Evolutionary conservation across 2,797 vertebrate genomes (phyloP).

Genomic region (Alauda arvensis): DNA sequence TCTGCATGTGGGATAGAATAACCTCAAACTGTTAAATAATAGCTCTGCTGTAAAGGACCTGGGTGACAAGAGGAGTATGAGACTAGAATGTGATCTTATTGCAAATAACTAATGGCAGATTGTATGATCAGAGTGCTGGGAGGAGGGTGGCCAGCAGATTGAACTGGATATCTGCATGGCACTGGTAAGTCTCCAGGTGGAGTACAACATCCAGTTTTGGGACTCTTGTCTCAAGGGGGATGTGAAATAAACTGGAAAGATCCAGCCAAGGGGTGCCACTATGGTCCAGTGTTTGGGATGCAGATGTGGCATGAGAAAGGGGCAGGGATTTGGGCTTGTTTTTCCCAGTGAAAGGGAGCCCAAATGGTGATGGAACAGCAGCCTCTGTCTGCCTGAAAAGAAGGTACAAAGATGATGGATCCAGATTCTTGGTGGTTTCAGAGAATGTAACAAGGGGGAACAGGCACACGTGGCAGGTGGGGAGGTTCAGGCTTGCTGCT

Average conservation of each 20-base stretch:
- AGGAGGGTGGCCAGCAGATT: not conserved
- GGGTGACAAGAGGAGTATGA: not conserved
- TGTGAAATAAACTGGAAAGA: not conserved
- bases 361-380: not conserved
- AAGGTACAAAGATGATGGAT: not conserved
- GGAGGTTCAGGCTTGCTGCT: not conserved
- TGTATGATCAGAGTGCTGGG: not conserved
- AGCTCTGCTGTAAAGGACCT: not conserved
- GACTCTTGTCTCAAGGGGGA: not conserved
- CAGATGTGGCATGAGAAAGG: rapidly evolving
- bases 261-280: not conserved
- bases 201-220: not conserved
- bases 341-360: not conserved
- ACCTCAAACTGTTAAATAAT: not conserved
- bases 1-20: not conserved
- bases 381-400: not conserved
- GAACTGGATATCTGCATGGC: not conserved
- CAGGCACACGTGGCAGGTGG: rapidly evolving
- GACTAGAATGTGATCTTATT: not conserved
- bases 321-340: not conserved
- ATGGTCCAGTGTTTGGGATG: not conserved
- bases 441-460: rapidly evolving
- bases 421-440: not conserved
- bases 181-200: not conserved
- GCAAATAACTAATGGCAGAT: not conserved